phyloP scores from a whole-genome alignment of 2,113 vertebrate species.

The Plecotus auritus region DNA sequence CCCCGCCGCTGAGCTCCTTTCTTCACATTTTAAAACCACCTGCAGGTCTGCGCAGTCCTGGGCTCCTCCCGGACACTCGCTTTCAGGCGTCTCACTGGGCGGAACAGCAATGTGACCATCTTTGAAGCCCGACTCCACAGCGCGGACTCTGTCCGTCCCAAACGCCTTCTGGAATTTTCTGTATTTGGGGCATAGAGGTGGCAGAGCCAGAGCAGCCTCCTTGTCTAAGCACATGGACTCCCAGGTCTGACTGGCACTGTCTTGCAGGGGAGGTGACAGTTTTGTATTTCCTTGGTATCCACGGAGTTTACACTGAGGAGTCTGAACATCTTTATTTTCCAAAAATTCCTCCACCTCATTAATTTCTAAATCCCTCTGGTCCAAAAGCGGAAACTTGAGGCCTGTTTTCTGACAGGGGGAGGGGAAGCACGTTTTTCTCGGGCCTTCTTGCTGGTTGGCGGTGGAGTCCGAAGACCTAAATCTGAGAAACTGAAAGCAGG shows the following conservation, averaged over 20 bases:
- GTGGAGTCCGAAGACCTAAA: slow-evolving; percentile 88
- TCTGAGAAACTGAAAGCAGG: slow-evolving; percentile 95
- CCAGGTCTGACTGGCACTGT: slow-evolving; percentile 72
- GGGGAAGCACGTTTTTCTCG: slow-evolving; percentile 82
- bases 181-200: slow-evolving; percentile 85
- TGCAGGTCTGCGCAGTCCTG: slow-evolving; percentile 76
- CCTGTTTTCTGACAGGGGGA: slow-evolving; percentile 79
- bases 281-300: slow-evolving; percentile 75
- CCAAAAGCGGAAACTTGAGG: slow-evolving; percentile 34
- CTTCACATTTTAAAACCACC: slow-evolving; percentile 76
- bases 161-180: slow-evolving; percentile 85
- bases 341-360: slow-evolving; percentile 75
- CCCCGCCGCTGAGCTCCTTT: slow-evolving; percentile 70
- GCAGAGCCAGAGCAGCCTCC: slow-evolving; percentile 63
- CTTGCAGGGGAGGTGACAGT: slow-evolving; percentile 52
- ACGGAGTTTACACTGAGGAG: slow-evolving; percentile 65
- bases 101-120: slow-evolving; percentile 78
- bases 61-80: slow-evolving; percentile 68
- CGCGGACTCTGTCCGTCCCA: slow-evolving; percentile 83
- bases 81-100: slow-evolving; percentile 77
- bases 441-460: slow-evolving; percentile 72
- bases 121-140: slow-evolving; percentile 83
- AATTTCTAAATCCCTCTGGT: slow-evolving; percentile 71
- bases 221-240: slow-evolving; percentile 75
- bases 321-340: slow-evolving; percentile 71